Conservation (phyloP, 1,140 invertebrate species). For the Pseudoatta argentina region DNA sequence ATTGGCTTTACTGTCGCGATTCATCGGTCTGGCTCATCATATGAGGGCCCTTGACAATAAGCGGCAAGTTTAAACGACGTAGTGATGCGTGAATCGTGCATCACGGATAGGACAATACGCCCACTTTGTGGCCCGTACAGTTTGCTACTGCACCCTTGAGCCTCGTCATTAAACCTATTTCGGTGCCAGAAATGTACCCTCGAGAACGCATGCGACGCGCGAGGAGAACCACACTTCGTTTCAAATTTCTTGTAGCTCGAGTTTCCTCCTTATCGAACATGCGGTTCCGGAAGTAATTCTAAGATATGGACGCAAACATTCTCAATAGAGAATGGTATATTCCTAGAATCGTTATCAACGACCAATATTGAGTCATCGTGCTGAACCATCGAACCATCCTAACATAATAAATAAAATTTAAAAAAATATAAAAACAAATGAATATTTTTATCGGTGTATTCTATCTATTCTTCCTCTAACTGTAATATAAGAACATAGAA, state of each 20-base stretch:
- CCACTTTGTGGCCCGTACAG: constrained; percentile 54
- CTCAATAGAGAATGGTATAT: not conserved
- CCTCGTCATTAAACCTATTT: constrained; percentile 57
- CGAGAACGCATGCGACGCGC: constrained; percentile 11
- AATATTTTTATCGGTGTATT: not conserved
- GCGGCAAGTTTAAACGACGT: constrained; percentile 31
- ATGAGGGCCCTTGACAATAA: constrained; percentile 40
- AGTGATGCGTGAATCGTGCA: constrained; percentile 52
- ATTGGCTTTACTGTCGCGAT: constrained; percentile 47
- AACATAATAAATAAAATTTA: not conserved
- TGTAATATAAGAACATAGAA: not conserved
- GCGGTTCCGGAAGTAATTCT: constrained; percentile 1
- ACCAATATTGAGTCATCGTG: not conserved
- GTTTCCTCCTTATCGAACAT: constrained; percentile 22
- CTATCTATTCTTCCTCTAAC: not conserved
- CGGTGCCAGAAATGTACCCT: constrained; percentile 54
- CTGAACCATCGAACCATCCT: not conserved
- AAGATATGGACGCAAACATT: not conserved
- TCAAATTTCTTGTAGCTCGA: constrained; percentile 35
- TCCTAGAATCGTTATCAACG: not conserved
- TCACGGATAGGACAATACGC: constrained; percentile 56
- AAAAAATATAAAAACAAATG: not conserved
- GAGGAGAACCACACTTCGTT: not conserved
- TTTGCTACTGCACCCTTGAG: constrained; percentile 45
- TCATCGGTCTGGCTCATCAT: constrained; percentile 1